phyloP scores from a whole-genome alignment of 2,113 vertebrate species.

The Probosciger aterrimus region DNA sequence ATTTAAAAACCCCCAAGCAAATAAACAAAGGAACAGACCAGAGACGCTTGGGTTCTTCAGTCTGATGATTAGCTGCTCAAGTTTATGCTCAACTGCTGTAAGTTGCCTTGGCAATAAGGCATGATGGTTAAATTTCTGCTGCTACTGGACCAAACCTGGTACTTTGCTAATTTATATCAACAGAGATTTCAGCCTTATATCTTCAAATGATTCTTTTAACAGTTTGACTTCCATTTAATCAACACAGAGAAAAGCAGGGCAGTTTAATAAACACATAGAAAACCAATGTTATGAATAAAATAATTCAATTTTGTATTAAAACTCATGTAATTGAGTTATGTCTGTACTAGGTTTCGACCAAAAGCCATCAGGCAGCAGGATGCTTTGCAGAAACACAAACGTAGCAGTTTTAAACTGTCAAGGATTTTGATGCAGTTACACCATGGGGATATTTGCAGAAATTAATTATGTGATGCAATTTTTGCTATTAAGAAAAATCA shows the following conservation, averaged over 20 bases:
- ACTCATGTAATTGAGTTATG: background rate
- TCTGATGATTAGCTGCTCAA: background rate
- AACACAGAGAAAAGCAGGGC: background rate
- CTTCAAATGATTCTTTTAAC: background rate
- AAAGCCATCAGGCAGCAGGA: background rate
- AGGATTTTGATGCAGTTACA: background rate
- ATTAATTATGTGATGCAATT: background rate
- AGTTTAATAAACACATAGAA: conserved; percentile 13
- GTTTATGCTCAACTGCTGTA: background rate
- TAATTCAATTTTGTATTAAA: conserved; percentile 13
- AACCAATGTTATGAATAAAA: background rate
- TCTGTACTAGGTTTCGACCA: conserved; percentile 15
- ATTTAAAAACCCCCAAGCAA: background rate
- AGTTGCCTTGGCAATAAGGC: background rate
- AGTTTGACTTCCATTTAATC: background rate
- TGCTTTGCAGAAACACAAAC: background rate
- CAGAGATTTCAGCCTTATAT: background rate
- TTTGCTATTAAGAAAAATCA: background rate
- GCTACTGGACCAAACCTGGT: background rate
- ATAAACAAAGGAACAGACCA: background rate
- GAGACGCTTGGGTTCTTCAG: background rate
- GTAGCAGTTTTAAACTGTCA: background rate
- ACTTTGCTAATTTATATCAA: background rate
- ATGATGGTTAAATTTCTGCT: background rate
- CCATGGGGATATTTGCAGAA: background rate